phyloP scores from a whole-genome alignment of 2,113 vertebrate species.

The Gyps fulvus region DNA sequence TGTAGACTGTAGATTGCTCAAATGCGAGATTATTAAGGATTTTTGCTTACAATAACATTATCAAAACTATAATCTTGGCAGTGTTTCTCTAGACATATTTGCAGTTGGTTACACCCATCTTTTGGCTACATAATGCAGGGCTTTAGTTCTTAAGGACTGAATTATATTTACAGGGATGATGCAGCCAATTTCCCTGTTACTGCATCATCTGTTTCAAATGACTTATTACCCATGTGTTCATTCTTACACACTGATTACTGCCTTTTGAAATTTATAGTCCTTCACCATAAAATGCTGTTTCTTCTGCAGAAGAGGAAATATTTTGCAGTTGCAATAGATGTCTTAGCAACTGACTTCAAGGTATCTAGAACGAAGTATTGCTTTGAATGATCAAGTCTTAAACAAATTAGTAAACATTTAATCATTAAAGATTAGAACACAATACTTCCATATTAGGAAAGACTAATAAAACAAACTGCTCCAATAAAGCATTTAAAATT shows the following conservation, averaged over 20 bases:
- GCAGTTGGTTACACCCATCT: conserved; percentile 40
- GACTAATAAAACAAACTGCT: neutral
- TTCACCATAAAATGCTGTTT: neutral
- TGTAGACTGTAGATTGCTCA: neutral
- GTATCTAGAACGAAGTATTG: neutral
- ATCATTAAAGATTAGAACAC: neutral
- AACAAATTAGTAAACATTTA: too few species aligned
- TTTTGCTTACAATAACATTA: neutral
- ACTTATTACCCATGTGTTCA: neutral
- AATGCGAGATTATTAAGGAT: neutral
- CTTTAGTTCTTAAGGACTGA: neutral
- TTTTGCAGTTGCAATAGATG: neutral
- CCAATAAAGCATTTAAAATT: neutral
- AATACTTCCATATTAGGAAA: neutral
- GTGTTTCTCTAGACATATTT: neutral
- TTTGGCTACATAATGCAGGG: neutral
- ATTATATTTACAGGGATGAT: neutral
- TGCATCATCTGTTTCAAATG: conserved; percentile 24
- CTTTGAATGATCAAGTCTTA: neutral
- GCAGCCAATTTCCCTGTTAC: neutral
- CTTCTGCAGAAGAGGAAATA: neutral
- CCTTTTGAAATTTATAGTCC: neutral
- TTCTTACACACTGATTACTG: neutral
- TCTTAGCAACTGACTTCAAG: neutral
- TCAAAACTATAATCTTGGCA: conserved; percentile 3